Percentiles rank a stretch among this genome's conserved stretches.
Evolutionary conservation across 2,113 vertebrate species (phyloP).

Genomic region (Pseudorhombus dupliciocellatus): DNA sequence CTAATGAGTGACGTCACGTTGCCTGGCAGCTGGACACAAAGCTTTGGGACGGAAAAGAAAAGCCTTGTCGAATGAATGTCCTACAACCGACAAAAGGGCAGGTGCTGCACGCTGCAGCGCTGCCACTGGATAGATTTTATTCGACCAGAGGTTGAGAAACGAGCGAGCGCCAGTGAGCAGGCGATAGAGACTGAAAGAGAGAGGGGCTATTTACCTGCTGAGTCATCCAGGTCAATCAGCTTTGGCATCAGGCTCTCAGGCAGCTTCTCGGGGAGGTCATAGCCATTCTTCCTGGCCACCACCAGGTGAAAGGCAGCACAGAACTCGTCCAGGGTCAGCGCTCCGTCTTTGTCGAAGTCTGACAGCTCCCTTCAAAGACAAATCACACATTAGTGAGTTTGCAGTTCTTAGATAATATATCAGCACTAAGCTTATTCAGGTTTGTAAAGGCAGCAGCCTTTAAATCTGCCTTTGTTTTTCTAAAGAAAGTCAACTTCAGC

Average conservation of each 20-base stretch:
- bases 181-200: neutral
- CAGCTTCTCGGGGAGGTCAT: conserved; percentile 97
- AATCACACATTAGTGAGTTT: neutral
- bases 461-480: neutral
- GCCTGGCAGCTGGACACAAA: too few species aligned
- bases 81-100: neutral
- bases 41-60: neutral
- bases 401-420: neutral
- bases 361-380: conserved; percentile 90
- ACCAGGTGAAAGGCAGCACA: conserved; percentile 99
- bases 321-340: conserved; percentile 97
- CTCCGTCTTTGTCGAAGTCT: conserved; percentile 99
- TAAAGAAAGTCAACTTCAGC: neutral
- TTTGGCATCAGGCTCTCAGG: conserved; percentile 99
- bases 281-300: conserved; percentile 98
- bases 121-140: conserved; percentile 1
- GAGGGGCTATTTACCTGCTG: conserved; percentile 83
- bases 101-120: neutral
- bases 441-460: neutral
- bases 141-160: neutral
- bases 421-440: neutral
- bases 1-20: too few species aligned
- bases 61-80: neutral
- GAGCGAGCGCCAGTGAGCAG: neutral
- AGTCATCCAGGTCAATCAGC: conserved; percentile 97